Evolutionary conservation across 2,797 vertebrate genomes (phyloP).

Genomic region (Ispidina picta): DNA sequence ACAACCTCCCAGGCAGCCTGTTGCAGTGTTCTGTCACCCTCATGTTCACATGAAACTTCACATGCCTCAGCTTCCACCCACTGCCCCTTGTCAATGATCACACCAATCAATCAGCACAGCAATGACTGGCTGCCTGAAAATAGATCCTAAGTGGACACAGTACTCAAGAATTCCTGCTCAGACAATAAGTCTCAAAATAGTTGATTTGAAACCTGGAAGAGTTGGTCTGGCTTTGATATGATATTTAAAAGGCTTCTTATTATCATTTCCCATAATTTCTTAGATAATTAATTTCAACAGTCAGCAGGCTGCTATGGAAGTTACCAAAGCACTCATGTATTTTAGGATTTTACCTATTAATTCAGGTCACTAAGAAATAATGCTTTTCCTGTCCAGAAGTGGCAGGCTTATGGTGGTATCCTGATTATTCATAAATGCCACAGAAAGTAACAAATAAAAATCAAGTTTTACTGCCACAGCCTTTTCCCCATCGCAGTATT

Average conservation of each 20-base stretch:
- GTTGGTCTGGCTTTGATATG: neutral
- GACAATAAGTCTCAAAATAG: neutral
- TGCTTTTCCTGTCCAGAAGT: neutral
- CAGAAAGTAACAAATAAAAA: neutral
- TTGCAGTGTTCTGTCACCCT: too few species aligned
- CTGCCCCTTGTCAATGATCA: too few species aligned
- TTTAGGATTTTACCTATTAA: neutral
- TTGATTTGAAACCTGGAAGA: neutral
- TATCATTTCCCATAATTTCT: neutral
- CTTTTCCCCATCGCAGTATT: accelerated
- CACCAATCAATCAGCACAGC: neutral
- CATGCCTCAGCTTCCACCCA: too few species aligned
- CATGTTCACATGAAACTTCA: too few species aligned
- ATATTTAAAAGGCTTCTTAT: neutral
- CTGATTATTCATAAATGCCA: neutral
- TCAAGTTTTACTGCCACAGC: neutral
- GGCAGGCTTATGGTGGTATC: neutral
- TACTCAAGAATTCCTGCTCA: neutral
- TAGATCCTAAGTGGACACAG: neutral
- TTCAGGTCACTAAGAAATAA: neutral
- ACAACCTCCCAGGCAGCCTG: too few species aligned
- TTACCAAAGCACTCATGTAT: neutral
- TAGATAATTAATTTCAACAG: neutral
- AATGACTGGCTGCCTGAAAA: neutral
- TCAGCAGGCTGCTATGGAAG: neutral